Evolutionary conservation across 1,140 invertebrate species (phyloP).

Genomic region (Chrysoperla carnea): DNA sequence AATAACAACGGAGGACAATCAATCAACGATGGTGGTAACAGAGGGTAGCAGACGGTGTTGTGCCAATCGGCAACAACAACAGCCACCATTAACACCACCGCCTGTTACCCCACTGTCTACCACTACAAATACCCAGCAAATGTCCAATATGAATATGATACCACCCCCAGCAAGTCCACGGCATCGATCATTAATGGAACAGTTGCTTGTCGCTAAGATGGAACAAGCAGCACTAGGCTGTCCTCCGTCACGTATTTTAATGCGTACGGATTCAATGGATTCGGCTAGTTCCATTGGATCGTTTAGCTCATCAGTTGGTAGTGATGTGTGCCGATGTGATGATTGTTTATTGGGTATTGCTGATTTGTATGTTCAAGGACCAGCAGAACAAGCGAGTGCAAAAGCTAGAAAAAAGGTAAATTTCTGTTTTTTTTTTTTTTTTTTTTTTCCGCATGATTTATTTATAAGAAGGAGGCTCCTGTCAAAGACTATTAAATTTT

Average conservation of each 20-base stretch:
- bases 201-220: slow-evolving; percentile 57
- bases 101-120: slow-evolving; percentile 5
- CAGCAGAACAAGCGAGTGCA: slow-evolving; percentile 24
- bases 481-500: too few relatives aligned
- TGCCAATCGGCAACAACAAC: slow-evolving; percentile 5
- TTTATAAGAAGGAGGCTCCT: too few relatives aligned
- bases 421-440: slow-evolving; percentile 6
- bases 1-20: too few relatives aligned
- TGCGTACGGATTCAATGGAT: slow-evolving; percentile 58
- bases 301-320: slow-evolving; percentile 37
- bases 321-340: slow-evolving; percentile 62
- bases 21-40: too few relatives aligned
- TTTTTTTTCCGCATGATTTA: too few relatives aligned
- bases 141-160: too few relatives aligned
- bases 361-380: slow-evolving; percentile 47
- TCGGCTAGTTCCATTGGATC: slow-evolving; percentile 56
- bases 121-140: neutral
- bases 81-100: neutral
- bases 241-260: slow-evolving; percentile 23
- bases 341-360: slow-evolving; percentile 67
- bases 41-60: slow-evolving; percentile 11
- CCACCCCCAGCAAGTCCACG: slow-evolving; percentile 14
- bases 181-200: slow-evolving; percentile 56
- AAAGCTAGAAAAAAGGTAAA: slow-evolving; percentile 42
- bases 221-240: slow-evolving; percentile 28